phyloP scores from a whole-genome alignment of 2,797 vertebrate species.

The Myiothlypis chrysogaster region DNA sequence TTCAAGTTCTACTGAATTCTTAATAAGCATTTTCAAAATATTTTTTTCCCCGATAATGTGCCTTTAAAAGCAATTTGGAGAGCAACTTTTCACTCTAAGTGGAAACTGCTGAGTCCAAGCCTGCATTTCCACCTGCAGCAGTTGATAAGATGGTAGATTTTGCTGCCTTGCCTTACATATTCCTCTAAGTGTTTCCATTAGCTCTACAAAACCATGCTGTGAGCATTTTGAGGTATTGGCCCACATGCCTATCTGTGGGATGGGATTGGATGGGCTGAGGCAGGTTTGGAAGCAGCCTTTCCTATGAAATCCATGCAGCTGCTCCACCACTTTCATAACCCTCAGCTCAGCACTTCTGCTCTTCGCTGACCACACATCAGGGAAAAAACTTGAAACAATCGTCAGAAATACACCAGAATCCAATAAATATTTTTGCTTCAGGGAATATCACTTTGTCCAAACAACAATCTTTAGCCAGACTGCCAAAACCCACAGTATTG shows the following conservation, averaged over 20 bases:
- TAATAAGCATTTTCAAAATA: background rate
- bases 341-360: background rate
- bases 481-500: background rate
- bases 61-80: conserved; percentile 64
- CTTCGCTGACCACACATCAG: background rate
- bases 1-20: background rate
- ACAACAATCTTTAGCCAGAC: background rate
- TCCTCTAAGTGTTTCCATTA: background rate
- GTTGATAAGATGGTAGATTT: conserved; percentile 66
- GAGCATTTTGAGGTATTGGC: conserved; percentile 10
- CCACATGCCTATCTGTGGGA: background rate
- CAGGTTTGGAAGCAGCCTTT: background rate
- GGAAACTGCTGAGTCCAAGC: conserved; percentile 52
- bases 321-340: background rate
- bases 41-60: conserved; percentile 20
- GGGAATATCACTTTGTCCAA: background rate
- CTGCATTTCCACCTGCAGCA: conserved; percentile 53
- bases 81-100: conserved; percentile 52
- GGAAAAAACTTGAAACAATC: background rate
- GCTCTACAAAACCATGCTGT: conserved; percentile 8
- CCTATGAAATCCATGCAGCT: background rate
- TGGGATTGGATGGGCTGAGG: background rate
- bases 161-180: conserved; percentile 14
- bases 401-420: background rate
- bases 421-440: background rate